phyloP scores from a whole-genome alignment of 2,888 invertebrate species.

The Ormyrus rosae region DNA sequence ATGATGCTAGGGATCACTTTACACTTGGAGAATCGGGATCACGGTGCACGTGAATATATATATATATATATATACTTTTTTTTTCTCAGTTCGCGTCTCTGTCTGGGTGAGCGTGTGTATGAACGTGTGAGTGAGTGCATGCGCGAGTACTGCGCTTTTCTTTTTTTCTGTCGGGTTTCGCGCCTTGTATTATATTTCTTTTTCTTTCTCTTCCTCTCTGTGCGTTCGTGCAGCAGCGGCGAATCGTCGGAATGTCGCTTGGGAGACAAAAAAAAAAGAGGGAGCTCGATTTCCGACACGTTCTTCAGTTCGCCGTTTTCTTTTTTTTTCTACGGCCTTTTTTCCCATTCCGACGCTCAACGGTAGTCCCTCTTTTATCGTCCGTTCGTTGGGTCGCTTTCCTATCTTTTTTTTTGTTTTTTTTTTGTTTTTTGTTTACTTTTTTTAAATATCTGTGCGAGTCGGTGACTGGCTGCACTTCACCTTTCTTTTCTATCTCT shows the following conservation, averaged over 20 bases:
- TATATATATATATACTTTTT: constrained; percentile 1
- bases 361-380: constrained; percentile 37
- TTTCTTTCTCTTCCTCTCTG: constrained; percentile 29
- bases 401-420: neutral
- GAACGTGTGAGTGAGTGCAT: neutral
- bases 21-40: constrained; percentile 54
- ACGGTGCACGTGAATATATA: constrained; percentile 47
- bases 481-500: neutral
- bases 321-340: neutral
- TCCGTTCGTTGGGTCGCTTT: neutral
- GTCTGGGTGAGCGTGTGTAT: constrained; percentile 3
- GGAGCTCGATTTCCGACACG: constrained; percentile 38
- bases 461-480: constrained; percentile 17
- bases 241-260: constrained; percentile 56
- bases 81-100: constrained; percentile 26
- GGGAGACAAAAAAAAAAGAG: constrained; percentile 19
- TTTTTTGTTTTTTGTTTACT: neutral
- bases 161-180: neutral
- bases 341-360: constrained; percentile 20
- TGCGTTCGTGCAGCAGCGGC: constrained; percentile 29
- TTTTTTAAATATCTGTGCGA: constrained; percentile 23
- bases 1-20: constrained; percentile 53
- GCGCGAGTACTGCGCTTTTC: neutral
- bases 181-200: constrained; percentile 31
- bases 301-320: neutral